These are phyloP conservation scores for Helleia helle DNA, from an alignment of 2,888 invertebrate species.

Conservation along the genomic window DNA sequence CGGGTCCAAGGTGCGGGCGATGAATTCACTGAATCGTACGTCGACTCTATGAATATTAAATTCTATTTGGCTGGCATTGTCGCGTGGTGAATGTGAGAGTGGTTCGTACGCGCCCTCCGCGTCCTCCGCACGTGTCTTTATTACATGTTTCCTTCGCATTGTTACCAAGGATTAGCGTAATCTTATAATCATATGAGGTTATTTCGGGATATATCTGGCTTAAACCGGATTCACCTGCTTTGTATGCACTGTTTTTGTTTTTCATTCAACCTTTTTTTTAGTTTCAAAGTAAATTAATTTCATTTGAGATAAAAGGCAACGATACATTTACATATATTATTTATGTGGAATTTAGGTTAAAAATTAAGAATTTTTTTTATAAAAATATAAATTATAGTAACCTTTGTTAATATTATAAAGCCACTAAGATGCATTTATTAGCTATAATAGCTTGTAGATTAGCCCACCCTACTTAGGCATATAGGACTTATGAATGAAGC, in stretches of 20 bases:
- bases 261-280: neutral
- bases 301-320: too few species aligned
- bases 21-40: constrained; percentile 71
- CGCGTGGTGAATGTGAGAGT: constrained; percentile 55
- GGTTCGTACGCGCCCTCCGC: constrained; percentile 25
- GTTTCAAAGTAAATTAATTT: too few species aligned
- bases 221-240: neutral
- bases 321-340: too few species aligned
- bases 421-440: too few species aligned
- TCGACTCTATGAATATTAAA: constrained; percentile 71
- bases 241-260: neutral
- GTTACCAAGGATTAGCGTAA: neutral
- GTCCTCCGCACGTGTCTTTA: constrained; percentile 27
- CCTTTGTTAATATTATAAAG: too few species aligned
- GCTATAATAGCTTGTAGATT: too few species aligned
- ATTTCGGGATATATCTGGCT: neutral
- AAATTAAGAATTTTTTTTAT: too few species aligned
- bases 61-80: constrained; percentile 67
- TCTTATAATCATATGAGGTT: neutral
- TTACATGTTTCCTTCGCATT: constrained; percentile 16
- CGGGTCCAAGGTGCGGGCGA: constrained; percentile 64
- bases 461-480: too few species aligned
- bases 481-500: too few species aligned
- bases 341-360: too few species aligned
- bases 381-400: too few species aligned